These are phyloP conservation scores for Venusia cambrica DNA, from an alignment of 2,888 invertebrate species.

Conservation along the genomic window DNA sequence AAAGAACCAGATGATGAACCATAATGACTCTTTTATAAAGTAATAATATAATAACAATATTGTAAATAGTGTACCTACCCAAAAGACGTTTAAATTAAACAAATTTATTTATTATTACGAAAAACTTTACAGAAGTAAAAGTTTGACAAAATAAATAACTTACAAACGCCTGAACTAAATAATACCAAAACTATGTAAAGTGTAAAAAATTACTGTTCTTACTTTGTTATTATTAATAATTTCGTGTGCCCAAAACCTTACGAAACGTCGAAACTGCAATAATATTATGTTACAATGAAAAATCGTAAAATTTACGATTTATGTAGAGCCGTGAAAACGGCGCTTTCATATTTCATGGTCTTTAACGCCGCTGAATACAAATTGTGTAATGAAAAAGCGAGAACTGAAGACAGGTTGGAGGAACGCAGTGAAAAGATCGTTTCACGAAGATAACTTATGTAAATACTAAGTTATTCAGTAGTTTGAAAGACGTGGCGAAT, in stretches of 20 bases:
- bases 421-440: slow-evolving; percentile 9
- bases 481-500: slow-evolving; percentile 7
- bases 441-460: slow-evolving; percentile 9
- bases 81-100: too few relatives aligned
- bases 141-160: too few relatives aligned
- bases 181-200: too few relatives aligned
- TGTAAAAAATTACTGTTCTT: too few relatives aligned
- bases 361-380: slow-evolving; percentile 50
- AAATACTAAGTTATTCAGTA: slow-evolving; percentile 7
- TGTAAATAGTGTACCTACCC: too few relatives aligned
- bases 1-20: too few relatives aligned
- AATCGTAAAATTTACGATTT: slow-evolving; percentile 56
- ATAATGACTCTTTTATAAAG: too few relatives aligned
- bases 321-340: slow-evolving; percentile 43
- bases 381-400: slow-evolving; percentile 40
- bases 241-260: background rate
- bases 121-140: too few relatives aligned
- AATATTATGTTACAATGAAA: slow-evolving; percentile 45
- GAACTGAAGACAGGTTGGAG: slow-evolving; percentile 4
- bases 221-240: background rate
- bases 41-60: too few relatives aligned
- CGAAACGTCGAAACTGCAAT: slow-evolving; percentile 44
- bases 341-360: slow-evolving; percentile 52
- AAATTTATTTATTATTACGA: too few relatives aligned
- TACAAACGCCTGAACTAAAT: too few relatives aligned